These are phyloP conservation scores for Ricordea florida DNA, from an alignment of 92 coral and sea anemone species.

Conservation along the genomic window DNA sequence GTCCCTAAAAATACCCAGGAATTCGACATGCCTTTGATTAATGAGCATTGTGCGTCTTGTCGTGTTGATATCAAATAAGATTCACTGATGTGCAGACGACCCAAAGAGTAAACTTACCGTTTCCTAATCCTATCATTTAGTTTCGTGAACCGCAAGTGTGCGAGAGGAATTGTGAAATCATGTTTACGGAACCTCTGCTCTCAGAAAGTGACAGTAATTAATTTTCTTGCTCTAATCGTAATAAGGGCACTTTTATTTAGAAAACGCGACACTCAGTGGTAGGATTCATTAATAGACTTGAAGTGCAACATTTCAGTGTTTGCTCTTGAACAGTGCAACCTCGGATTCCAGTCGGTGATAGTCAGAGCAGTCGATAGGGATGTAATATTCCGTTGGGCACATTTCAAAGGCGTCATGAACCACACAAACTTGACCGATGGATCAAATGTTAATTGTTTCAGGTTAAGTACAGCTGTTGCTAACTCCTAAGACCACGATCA, in stretches of 20 bases:
- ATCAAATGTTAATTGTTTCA: no score
- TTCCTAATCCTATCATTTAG: conserved; percentile 49
- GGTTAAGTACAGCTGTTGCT: no score
- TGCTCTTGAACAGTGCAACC: no score
- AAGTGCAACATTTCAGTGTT: no score
- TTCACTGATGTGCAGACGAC: not conserved
- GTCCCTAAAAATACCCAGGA: not conserved
- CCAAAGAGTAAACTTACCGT: conserved; percentile 1
- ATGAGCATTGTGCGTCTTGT: not conserved
- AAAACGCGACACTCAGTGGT: not conserved
- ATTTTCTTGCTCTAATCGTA: conserved; percentile 23
- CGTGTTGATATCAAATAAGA: not conserved
- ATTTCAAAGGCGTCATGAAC: no score
- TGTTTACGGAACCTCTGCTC: not conserved
- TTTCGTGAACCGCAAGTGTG: conserved; percentile 6
- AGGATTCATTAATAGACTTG: no score
- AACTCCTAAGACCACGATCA: no score
- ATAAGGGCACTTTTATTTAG: not conserved
- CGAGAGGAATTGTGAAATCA: not conserved
- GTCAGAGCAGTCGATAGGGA: no score
- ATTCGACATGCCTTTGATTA: not conserved
- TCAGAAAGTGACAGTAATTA: conserved; percentile 56
- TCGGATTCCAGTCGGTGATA: no score
- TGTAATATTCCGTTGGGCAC: no score
- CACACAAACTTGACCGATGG: no score